phyloP scores from a whole-genome alignment of 1,140 invertebrate species.

The Papilio machaon region DNA sequence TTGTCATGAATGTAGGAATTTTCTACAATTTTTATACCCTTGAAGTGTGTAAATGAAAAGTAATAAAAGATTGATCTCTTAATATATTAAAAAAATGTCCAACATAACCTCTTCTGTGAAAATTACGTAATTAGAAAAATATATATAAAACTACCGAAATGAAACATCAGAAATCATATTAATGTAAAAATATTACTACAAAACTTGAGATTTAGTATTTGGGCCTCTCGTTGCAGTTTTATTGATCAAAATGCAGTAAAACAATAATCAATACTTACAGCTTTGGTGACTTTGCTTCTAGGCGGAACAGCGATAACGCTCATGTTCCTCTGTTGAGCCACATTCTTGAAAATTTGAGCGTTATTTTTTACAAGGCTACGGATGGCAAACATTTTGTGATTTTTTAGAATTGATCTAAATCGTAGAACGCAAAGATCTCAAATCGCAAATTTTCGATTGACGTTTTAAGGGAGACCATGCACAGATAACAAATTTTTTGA shows the following conservation, averaged over 20 bases:
- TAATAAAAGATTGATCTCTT: too few relatives aligned
- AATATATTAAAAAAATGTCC: background rate
- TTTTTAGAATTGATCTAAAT: background rate
- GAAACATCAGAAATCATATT: background rate
- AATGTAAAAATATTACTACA: background rate
- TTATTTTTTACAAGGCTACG: constrained; percentile 61
- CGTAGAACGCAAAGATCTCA: background rate
- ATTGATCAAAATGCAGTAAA: constrained; percentile 36
- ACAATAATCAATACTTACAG: constrained; percentile 57
- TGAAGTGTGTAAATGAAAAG: too few relatives aligned
- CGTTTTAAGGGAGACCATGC: background rate
- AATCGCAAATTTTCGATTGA: background rate
- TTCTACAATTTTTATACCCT: too few relatives aligned
- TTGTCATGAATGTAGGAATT: too few relatives aligned
- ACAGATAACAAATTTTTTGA: background rate
- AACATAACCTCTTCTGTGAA: constrained; percentile 44
- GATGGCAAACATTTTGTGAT: constrained; percentile 65
- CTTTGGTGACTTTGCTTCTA: constrained; percentile 64
- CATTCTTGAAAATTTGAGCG: constrained; percentile 61
- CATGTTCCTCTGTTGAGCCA: constrained; percentile 66
- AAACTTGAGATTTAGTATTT: constrained; percentile 30
- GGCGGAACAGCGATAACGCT: constrained; percentile 61
- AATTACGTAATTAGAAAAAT: constrained; percentile 53
- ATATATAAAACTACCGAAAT: background rate
- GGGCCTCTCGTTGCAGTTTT: background rate